Conservation (phyloP, 2,113 vertebrate genomes). For the Pseudonaja textilis region DNA sequence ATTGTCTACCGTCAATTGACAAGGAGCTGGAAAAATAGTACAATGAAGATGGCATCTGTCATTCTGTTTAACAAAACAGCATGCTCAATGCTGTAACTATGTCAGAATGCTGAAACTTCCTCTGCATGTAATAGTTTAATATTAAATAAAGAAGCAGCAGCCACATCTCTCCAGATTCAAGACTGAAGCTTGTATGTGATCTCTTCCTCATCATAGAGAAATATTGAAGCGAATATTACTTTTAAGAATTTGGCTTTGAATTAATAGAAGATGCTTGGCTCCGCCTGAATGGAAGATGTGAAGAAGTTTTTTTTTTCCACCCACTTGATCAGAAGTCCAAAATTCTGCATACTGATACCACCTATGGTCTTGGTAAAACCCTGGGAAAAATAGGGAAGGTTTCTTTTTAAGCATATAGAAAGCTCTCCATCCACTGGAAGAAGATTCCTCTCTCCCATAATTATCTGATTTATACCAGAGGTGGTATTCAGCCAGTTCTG, state of each 20-base stretch:
- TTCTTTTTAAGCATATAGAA: constrained; percentile 1
- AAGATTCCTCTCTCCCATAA: not conserved
- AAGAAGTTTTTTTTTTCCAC: not conserved
- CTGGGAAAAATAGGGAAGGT: not conserved
- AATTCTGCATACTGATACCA: constrained; percentile 44
- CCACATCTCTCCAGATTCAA: constrained; percentile 14
- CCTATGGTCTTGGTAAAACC: constrained; percentile 15
- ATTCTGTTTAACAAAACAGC: not conserved
- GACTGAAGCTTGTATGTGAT: constrained; percentile 4
- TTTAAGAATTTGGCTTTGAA: constrained; percentile 43
- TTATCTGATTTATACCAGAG: not conserved
- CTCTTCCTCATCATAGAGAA: constrained; percentile 31
- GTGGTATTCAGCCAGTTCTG: no score
- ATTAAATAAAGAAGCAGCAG: not conserved
- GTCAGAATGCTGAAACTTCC: not conserved
- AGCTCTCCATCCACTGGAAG: not conserved
- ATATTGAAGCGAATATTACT: constrained; percentile 29
- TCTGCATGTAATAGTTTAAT: not conserved
- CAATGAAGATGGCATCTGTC: not conserved
- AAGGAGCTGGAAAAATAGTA: not conserved
- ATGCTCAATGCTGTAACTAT: not conserved
- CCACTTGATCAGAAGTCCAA: constrained; percentile 41
- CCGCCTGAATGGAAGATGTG: constrained; percentile 33
- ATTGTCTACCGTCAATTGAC: not conserved
- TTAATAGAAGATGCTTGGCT: constrained; percentile 25